Evolutionary conservation across 2,888 invertebrate genomes (phyloP), one percentile per base, ranked within the genome.

Genomic region (Eledone cirrhosa): DNA sequence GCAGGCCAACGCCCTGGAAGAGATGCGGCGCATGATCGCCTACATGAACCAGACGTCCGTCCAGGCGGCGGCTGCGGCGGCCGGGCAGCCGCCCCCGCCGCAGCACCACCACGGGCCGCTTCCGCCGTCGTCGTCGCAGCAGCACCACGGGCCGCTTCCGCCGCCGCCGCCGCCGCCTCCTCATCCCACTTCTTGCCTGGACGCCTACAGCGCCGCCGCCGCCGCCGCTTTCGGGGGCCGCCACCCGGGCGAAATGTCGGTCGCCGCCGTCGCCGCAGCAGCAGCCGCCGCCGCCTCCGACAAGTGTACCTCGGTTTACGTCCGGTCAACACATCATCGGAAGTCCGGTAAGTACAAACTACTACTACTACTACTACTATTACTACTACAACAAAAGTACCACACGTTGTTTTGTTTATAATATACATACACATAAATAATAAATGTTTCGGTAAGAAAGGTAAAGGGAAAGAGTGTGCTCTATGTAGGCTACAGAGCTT

Each of bases 1-100:
- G 89, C 90, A 90, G 81, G 88, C 89, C 31, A 90, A 89, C 81
- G 89, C 90, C 48, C 82, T 90, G 41, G 90, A 90, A 77, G 90
- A 90, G 82, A 88, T 90, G 89, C 80, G 89, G 19, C 82, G 89
- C 5, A 86, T 90, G 79, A 85, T 90, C 14, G 85, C 87, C 13
- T 90, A 87, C 79, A 87, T 89, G 89, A 90, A 91, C 86, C 89
- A 89, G 87, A 82, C 85, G 41, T 82, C 83, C 7, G 29, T 82
- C 14, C 77, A 80, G 48, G 65, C 79, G 22, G 84, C 85, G 80
- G 84, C 84, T 76, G 85, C 86, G 41, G 82, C 85, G 2, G 85
- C 84, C 59, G 77, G 85, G 0, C 78, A 84, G 27, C 85, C 84
- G 77, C 83, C 84, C 31, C 14, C 53, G n/a, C n/a, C n/a, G n/a